Conservation (phyloP, 2,888 invertebrate species). For the Mesorhabditis spiculigera region DNA sequence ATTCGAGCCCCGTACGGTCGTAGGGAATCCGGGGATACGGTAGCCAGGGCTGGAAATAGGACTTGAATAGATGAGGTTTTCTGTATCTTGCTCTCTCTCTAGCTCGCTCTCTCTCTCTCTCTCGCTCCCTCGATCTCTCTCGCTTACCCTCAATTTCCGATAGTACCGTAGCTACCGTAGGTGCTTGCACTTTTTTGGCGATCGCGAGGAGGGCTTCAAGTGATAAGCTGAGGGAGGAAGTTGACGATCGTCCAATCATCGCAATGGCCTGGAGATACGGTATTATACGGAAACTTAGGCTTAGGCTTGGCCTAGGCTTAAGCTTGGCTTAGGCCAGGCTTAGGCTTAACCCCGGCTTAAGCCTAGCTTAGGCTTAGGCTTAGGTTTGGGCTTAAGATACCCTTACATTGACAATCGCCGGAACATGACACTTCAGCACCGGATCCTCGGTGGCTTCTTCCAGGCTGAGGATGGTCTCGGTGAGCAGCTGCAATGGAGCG, state of each 20-base stretch:
- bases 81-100: background rate
- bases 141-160: background rate
- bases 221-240: background rate
- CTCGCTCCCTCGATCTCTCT: background rate
- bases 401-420: constrained; percentile 11
- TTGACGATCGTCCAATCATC: background rate
- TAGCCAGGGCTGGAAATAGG: background rate
- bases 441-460: constrained; percentile 11
- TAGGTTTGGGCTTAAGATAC: background rate
- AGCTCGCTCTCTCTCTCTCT: background rate
- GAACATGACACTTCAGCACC: constrained; percentile 11
- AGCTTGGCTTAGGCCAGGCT: background rate
- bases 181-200: background rate
- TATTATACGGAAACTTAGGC: background rate
- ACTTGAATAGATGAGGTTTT: background rate
- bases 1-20: no score
- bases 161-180: background rate
- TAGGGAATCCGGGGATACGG: background rate
- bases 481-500: background rate
- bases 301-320: background rate
- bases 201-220: background rate
- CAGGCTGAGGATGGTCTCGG: constrained; percentile 8
- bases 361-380: background rate
- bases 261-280: background rate
- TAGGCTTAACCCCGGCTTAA: background rate